Evolutionary conservation across 53 echinoderm and acorn worm genomes (phyloP).

Genomic region (Paracentrotus lividus): DNA sequence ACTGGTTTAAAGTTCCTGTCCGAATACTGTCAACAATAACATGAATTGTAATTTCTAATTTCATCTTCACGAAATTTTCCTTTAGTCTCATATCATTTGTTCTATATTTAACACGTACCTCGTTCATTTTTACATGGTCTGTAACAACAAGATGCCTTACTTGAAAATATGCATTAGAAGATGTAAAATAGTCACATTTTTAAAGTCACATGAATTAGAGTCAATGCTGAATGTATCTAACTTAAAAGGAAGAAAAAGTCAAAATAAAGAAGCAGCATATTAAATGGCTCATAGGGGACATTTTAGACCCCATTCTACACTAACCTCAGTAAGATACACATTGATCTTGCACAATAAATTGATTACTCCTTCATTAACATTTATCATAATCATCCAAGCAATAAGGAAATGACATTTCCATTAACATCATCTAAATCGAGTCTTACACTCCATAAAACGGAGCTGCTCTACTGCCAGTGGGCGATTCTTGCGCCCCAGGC

Average conservation of each 20-base stretch:
- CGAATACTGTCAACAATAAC: background rate
- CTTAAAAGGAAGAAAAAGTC: background rate
- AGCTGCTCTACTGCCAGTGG: background rate
- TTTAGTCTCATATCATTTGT: background rate
- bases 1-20: background rate
- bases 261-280: background rate
- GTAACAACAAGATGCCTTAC: no score
- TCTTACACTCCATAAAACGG: constrained; percentile 18
- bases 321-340: background rate
- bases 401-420: constrained; percentile 28
- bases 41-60: background rate
- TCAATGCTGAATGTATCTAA: background rate
- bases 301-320: background rate
- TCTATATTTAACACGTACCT: no score
- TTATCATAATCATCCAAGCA: background rate
- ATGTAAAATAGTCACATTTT: background rate
- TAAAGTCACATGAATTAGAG: background rate
- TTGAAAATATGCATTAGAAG: no score
- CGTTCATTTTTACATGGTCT: no score
- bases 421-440: background rate
- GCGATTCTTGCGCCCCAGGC: background rate
- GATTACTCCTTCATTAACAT: constrained; percentile 46
- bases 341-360: constrained; percentile 28
- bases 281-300: constrained; percentile 4
- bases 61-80: background rate